phyloP scores from a whole-genome alignment of 2,113 vertebrate species.

The Patagioenas fasciata region DNA sequence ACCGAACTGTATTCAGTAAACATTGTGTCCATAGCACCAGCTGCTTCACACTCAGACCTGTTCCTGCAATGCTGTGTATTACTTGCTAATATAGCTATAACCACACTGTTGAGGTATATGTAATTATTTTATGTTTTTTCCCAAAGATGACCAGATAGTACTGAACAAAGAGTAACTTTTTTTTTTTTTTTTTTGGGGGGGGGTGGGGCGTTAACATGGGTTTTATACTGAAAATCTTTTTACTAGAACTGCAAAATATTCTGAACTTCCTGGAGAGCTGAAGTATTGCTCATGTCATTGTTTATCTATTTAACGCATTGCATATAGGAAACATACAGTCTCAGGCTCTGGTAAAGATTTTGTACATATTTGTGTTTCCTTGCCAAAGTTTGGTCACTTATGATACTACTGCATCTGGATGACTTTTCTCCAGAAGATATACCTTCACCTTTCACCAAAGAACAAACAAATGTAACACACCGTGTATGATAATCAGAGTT shows the following conservation, averaged over 20 bases:
- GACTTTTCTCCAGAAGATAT: not conserved
- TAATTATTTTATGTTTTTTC: not conserved
- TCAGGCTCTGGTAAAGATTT: not conserved
- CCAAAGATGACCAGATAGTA: not conserved
- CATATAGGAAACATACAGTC: not conserved
- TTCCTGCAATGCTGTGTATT: not conserved
- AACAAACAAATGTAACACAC: not conserved
- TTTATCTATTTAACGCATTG: not conserved
- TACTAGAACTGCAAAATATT: not conserved
- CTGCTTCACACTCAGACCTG: not conserved
- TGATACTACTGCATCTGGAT: not conserved
- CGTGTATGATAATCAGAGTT: not conserved
- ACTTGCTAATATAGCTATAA: not conserved
- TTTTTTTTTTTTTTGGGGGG: not conserved
- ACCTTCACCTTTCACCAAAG: not conserved
- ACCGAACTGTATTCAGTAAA: rapidly evolving
- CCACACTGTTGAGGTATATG: not conserved
- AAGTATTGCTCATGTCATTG: not conserved
- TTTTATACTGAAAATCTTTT: not conserved
- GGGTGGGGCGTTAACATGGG: not conserved
- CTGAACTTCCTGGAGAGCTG: not conserved
- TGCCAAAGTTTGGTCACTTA: not conserved
- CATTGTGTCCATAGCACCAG: not conserved
- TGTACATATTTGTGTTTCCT: not conserved
- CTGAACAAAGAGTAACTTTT: not conserved